Evolutionary conservation across 1,140 invertebrate genomes (phyloP).

Genomic region (Brachionus koreanus): DNA sequence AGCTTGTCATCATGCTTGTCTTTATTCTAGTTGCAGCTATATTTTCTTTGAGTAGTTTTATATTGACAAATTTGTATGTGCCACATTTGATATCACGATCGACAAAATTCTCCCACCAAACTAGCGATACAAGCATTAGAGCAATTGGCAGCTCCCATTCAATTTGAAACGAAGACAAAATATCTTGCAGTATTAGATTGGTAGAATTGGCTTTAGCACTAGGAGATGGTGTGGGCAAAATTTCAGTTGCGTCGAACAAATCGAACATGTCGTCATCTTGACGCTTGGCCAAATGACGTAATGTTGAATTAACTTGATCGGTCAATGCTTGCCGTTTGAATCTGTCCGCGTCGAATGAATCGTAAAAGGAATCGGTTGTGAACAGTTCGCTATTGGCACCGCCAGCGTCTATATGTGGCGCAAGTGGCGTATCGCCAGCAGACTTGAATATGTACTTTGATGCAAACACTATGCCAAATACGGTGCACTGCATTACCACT

Average conservation of each 20-base stretch:
- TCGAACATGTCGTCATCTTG: constrained; percentile 16
- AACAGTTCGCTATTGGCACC: background rate
- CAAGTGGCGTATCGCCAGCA: background rate
- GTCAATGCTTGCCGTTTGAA: background rate
- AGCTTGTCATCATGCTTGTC: constrained; percentile 49
- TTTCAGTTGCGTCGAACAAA: background rate
- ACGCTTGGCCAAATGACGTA: background rate
- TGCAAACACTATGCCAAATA: constrained; percentile 43
- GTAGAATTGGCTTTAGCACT: background rate
- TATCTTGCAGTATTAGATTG: constrained; percentile 21
- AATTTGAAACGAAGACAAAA: constrained; percentile 32
- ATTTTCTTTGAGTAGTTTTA: constrained; percentile 45
- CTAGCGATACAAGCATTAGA: constrained; percentile 76
- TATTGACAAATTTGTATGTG: constrained; percentile 46
- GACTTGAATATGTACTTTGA: constrained; percentile 34
- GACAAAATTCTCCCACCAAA: constrained; percentile 96
- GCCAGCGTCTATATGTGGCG: background rate
- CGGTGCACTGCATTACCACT: constrained; percentile 39
- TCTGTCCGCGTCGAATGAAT: background rate
- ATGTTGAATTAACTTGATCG: background rate
- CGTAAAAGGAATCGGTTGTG: background rate
- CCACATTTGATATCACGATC: constrained; percentile 61
- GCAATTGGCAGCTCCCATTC: constrained; percentile 71
- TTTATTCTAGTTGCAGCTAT: constrained; percentile 46
- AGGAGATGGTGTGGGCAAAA: background rate